Evolutionary conservation across 2,113 vertebrate genomes (phyloP).

Genomic region (Melanotaenia duboulayi): DNA sequence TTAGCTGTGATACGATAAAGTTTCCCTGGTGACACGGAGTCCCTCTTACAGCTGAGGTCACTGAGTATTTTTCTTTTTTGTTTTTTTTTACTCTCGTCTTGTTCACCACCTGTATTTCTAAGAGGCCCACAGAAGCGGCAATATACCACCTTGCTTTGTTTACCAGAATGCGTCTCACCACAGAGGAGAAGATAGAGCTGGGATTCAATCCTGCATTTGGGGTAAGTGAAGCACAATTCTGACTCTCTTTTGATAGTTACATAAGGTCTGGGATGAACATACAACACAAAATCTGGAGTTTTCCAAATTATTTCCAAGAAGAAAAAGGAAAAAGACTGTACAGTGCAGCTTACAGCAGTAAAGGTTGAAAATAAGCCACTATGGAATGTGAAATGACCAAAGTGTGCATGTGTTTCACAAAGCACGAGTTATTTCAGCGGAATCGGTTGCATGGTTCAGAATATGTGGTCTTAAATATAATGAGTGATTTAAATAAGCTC

Average conservation of each 20-base stretch:
- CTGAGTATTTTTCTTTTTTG: slow-evolving; percentile 1
- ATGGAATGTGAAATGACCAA: slow-evolving; percentile 61
- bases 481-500: not conserved
- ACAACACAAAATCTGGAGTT: not conserved
- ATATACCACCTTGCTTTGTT: not conserved
- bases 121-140: not conserved
- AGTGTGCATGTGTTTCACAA: slow-evolving; percentile 17
- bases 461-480: not conserved
- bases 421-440: not conserved
- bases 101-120: slow-evolving; percentile 1
- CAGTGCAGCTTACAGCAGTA: not conserved
- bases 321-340: too few relatives aligned
- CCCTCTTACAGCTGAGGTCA: not conserved
- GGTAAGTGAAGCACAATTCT: slow-evolving; percentile 61
- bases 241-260: not conserved
- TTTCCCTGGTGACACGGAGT: slow-evolving; percentile 42
- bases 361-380: slow-evolving; percentile 44
- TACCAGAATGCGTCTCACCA: slow-evolving; percentile 65
- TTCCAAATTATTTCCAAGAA: not conserved
- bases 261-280: too few relatives aligned
- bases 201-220: slow-evolving; percentile 58
- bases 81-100: not conserved
- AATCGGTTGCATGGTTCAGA: slow-evolving; percentile 11
- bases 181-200: slow-evolving; percentile 67
- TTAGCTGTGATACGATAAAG: slow-evolving; percentile 12